Evolutionary conservation across 2,888 invertebrate species (phyloP), one percentile per base, ranked within the genome.

Genomic region (Aspidapion aeneum): DNA sequence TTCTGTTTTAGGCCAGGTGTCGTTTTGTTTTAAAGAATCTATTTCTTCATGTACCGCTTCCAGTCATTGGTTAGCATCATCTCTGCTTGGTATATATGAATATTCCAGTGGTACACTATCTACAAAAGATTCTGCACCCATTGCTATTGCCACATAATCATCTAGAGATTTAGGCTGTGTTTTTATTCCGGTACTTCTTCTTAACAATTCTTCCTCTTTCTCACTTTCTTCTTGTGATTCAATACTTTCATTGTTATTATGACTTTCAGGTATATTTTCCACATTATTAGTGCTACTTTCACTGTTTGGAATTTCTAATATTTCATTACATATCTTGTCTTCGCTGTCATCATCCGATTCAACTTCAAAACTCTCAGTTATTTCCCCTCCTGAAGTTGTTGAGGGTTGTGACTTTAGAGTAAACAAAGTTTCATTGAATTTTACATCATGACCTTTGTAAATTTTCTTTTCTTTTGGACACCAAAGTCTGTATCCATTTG

Each of bases 401-500:
- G 35, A 35, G 3, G 35, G 35, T 3, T 35, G 35, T 12, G 35
- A 35, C 35, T 12, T 35, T 35, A 35, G 35, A 35, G 35, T 7
- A 35, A 35, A 35, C 12, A 35, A 35, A 35, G 16, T 57, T 57
- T 57, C 57, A 57, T 57, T 21, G 18, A 57, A 57, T 3, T 21
- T 21, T 2, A 35, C 57, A 57, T 57, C 57, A 12, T 17, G 19
- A 21, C 21, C 57, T 12, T 22, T 21, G 12, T 21, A 22, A 12
- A 57, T 21, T 57, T 3, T 57, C 16, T 22, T 22, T 55, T 57
- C 35, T 60, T 52, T 49, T 54, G 55, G 60, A 60, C 60, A 22
- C 60, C 55, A 60, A 20, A 60, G 35, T 52, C 55, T 57, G 57
- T n/a, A n/a, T 35, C 57, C 21, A 17, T 57, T 57, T 21, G 54